A percentile compares a stretch with the other conserved stretches of the same genome.
phyloP scores from a whole-genome alignment of 2,888 invertebrate genomes.

The Andricus quercusramuli region DNA sequence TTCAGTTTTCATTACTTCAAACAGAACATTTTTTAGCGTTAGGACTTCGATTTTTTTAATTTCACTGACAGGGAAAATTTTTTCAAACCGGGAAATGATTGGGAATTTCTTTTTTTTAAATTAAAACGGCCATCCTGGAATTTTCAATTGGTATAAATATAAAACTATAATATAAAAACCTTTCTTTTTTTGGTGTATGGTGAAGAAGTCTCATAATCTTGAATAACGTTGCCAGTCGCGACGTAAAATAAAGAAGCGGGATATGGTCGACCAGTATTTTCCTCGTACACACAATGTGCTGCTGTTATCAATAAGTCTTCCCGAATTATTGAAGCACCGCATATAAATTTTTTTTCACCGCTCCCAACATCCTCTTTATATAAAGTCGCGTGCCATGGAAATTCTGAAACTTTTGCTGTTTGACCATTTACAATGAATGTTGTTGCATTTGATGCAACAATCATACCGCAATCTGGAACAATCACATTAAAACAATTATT shows the following conservation, averaged over 20 bases:
- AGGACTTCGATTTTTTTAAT: too few relatives aligned
- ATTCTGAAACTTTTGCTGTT: slow-evolving; percentile 66
- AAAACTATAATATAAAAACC: slow-evolving; percentile 50
- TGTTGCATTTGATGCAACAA: slow-evolving; percentile 35
- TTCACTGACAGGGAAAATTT: too few relatives aligned
- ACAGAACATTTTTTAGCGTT: too few relatives aligned
- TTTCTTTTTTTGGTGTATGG: slow-evolving; percentile 60
- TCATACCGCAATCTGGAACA: slow-evolving; percentile 17
- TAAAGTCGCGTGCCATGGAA: slow-evolving; percentile 77
- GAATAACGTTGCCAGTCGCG: slow-evolving; percentile 73
- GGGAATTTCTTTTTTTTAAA: too few relatives aligned
- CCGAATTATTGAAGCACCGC: slow-evolving; percentile 76
- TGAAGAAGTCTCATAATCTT: slow-evolving; percentile 65
- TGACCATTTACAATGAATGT: slow-evolving; percentile 70
- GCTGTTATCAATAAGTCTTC: slow-evolving; percentile 75
- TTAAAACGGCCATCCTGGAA: too few relatives aligned
- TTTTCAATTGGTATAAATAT: too few relatives aligned
- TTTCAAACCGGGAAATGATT: too few relatives aligned
- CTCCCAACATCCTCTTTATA: slow-evolving; percentile 58
- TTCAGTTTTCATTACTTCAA: too few relatives aligned
- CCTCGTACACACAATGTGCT: slow-evolving; percentile 77
- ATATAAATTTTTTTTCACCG: slow-evolving; percentile 67
- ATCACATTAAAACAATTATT: neutral
- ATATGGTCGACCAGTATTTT: slow-evolving; percentile 51
- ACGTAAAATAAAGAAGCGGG: slow-evolving; percentile 59